These are phyloP conservation scores for Heliconius melpomene DNA, from an alignment of 1,140 invertebrate genomes.

Conservation along the genomic window DNA sequence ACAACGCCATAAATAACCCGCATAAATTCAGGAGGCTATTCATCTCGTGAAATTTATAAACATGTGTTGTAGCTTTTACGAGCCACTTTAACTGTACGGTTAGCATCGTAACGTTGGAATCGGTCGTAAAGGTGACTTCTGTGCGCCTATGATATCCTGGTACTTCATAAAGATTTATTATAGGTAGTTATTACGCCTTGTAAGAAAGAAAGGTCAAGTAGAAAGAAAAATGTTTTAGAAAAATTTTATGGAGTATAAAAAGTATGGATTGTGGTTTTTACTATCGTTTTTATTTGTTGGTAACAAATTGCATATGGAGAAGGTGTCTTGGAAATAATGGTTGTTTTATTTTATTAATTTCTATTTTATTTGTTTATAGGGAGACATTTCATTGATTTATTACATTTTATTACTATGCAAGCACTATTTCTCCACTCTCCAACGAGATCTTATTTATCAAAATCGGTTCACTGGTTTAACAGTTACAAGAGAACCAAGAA, in stretches of 20 bases:
- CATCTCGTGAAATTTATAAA: conserved; percentile 47
- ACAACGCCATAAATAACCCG: conserved; percentile 21
- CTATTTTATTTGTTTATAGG: no score
- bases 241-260: conserved; percentile 6
- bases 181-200: conserved; percentile 32
- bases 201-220: conserved; percentile 3
- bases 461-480: no score
- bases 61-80: conserved; percentile 47
- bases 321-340: no score
- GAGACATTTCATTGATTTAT: no score
- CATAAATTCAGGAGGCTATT: conserved; percentile 45
- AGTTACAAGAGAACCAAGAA: no score
- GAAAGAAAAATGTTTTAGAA: not conserved
- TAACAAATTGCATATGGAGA: not conserved
- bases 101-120: conserved; percentile 43
- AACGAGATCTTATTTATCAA: no score
- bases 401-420: no score
- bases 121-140: conserved; percentile 44
- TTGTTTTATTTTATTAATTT: not conserved
- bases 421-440: no score
- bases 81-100: conserved; percentile 37
- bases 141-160: conserved; percentile 32
- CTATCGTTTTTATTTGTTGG: not conserved
- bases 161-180: conserved; percentile 39
- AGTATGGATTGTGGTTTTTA: conserved; percentile 3